Base-by-base conservation (phyloP, 2,113 vertebrate genomes). In the Pampusana beccarii region DNA sequence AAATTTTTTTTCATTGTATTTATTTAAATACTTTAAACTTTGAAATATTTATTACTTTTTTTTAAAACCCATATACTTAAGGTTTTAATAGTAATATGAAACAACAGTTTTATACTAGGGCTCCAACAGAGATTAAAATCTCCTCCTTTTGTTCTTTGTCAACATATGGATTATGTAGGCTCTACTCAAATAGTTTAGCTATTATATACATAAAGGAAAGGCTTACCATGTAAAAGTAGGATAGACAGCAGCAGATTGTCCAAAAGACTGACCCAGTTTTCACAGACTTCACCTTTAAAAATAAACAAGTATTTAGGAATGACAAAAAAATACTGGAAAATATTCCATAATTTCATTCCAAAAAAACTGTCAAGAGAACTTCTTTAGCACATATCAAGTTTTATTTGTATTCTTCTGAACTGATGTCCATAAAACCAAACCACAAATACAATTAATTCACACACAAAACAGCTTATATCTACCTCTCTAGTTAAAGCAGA, bases 161-260 rank as follows among this genome's bases (percentile, higher is more conserved):
- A 64, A 50, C 16, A 51, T 51, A 92, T 5, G 10, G 16, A 80
- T 62, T 86, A 65, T 31, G 25, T 46, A 89, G 57, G 19, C 29
- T 19, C 53, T 62, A 40, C 66, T 88, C 50, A 91, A 69, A 69
- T 5, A 80, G 15, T 71, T 91, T n/a, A 69, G 53, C 28, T 28
- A 16, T 83, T 44, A 58, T 16, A 77, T 6, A 78, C 64, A 71
- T 70, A 60, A 46, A 46, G 44, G 44, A 81, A 90, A 88, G 66
- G 92, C 99, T 98, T 98, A 99, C 99, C 99, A 99, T 99, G 96
- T 99, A 99, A 95, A 99, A 99, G 96, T 99, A 99, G 21, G 98
- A 99, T 73, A 99, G 98, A 88, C 99, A 99, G 95, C 99, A 99
- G 97, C 99, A 99, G 87, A 99, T 99, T 72, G 99, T 98, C 99